Conservation (phyloP, 2,888 invertebrate species). For the Lypha dubia region DNA sequence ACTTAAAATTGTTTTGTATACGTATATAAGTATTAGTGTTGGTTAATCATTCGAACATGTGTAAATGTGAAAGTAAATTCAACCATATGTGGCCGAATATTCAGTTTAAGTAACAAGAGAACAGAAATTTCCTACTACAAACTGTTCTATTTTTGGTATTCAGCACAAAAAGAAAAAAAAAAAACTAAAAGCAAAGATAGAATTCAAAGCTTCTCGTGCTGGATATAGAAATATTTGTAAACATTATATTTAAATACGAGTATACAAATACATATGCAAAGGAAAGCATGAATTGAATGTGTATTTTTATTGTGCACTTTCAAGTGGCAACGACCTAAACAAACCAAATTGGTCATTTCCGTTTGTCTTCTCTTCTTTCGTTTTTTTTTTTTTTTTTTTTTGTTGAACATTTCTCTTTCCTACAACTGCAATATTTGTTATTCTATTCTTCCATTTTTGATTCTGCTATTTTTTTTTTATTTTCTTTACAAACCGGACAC, state of each 20-base stretch:
- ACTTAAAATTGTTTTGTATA: neutral
- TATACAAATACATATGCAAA: neutral
- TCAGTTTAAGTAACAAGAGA: slow-evolving; percentile 30
- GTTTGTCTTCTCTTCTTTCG: no score
- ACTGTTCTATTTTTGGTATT: slow-evolving; percentile 27
- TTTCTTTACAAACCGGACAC: slow-evolving; percentile 29
- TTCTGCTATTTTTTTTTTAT: neutral
- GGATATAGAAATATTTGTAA: neutral
- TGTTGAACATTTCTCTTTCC: slow-evolving; percentile 43
- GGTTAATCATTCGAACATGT: neutral
- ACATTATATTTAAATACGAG: neutral
- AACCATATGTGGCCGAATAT: neutral
- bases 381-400: slow-evolving; percentile 73
- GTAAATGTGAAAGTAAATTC: neutral
- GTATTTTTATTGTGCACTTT: slow-evolving; percentile 68
- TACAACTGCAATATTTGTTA: slow-evolving; percentile 30
- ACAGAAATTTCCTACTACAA: slow-evolving; percentile 44
- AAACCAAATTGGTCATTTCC: slow-evolving; percentile 81
- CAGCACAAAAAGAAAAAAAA: neutral
- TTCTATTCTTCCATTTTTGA: neutral
- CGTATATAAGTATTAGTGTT: neutral
- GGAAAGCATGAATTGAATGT: slow-evolving; percentile 51
- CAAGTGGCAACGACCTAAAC: slow-evolving; percentile 71
- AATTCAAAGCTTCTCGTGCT: neutral
- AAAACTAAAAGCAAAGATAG: neutral